phyloP scores from a whole-genome alignment of 2,113 vertebrate species.

The Paracanthobrama guichenoti region DNA sequence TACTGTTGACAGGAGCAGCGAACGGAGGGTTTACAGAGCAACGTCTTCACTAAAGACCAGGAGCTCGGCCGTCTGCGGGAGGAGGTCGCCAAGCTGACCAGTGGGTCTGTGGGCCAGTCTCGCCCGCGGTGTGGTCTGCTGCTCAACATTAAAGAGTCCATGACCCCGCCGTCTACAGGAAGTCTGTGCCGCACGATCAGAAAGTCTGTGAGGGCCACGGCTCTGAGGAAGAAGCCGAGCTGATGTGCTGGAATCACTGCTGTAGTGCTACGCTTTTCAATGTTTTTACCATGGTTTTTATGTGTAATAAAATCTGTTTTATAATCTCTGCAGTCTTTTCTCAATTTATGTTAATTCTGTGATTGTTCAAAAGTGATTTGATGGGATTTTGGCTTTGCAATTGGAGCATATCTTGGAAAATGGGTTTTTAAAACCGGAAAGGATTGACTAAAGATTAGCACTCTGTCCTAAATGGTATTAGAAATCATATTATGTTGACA shows the following conservation, averaged over 20 bases:
- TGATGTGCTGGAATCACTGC: conserved; percentile 3
- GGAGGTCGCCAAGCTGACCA: conserved; percentile 64
- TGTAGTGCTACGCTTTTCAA: too few relatives aligned
- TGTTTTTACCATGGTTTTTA: too few relatives aligned
- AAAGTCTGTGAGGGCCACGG: conserved; percentile 53
- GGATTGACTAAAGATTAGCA: too few relatives aligned
- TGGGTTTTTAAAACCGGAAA: too few relatives aligned
- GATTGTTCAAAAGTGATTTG: too few relatives aligned
- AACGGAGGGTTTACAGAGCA: conserved; percentile 61
- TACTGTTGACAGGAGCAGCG: conserved; percentile 63
- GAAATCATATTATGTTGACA: too few relatives aligned
- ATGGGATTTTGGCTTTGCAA: too few relatives aligned
- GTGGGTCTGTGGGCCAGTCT: conserved; percentile 64
- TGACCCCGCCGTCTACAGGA: conserved; percentile 68
- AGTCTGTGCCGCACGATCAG: conserved; percentile 63
- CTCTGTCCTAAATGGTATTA: too few relatives aligned
- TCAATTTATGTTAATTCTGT: too few relatives aligned
- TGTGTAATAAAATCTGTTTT: conserved; percentile 29
- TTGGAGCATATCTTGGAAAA: too few relatives aligned
- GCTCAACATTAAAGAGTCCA: conserved; percentile 80
- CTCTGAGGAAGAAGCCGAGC: conserved; percentile 56
- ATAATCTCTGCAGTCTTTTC: conserved; percentile 53
- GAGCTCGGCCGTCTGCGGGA: conserved; percentile 72
- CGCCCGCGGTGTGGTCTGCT: conserved; percentile 77
- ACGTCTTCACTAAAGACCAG: conserved; percentile 70